Evolutionary conservation across 1,140 invertebrate genomes (phyloP).

Genomic region (Habropoda laboriosa): DNA sequence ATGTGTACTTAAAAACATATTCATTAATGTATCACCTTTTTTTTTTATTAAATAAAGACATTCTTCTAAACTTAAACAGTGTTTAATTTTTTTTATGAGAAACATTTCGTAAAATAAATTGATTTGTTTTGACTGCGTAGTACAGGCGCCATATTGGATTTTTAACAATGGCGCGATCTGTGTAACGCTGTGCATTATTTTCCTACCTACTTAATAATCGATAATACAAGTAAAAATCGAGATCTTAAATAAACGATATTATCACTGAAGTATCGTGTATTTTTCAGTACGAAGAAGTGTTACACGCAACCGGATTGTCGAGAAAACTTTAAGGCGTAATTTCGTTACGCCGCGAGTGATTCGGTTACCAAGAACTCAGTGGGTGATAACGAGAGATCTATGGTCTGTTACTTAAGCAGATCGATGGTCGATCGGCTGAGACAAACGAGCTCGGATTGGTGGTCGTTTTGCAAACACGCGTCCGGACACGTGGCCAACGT

Average conservation of each 20-base stretch:
- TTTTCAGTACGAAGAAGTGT: not conserved
- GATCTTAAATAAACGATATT: no score
- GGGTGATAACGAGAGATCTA: slow-evolving; percentile 37
- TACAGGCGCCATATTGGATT: no score
- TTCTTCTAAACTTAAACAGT: no score
- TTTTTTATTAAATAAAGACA: no score
- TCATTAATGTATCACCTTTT: not conserved
- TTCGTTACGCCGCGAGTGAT: not conserved
- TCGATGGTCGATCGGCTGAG: slow-evolving; percentile 13
- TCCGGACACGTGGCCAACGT: slow-evolving; percentile 29
- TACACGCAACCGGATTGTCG: not conserved
- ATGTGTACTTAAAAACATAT: not conserved
- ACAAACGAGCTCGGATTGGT: slow-evolving; percentile 18
- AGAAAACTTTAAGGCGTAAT: not conserved
- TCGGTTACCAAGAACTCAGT: slow-evolving; percentile 41
- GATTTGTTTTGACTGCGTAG: no score
- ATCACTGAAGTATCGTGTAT: not conserved
- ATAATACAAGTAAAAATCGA: no score
- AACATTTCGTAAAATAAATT: no score
- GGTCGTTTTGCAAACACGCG: slow-evolving; percentile 6
- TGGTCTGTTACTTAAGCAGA: slow-evolving; percentile 12
- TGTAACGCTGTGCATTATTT: no score
- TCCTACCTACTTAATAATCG: no score
- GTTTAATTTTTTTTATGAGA: no score
- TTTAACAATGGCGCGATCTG: no score